phyloP scores from a whole-genome alignment of 1,140 invertebrate species.

The Drosophila murphyi region DNA sequence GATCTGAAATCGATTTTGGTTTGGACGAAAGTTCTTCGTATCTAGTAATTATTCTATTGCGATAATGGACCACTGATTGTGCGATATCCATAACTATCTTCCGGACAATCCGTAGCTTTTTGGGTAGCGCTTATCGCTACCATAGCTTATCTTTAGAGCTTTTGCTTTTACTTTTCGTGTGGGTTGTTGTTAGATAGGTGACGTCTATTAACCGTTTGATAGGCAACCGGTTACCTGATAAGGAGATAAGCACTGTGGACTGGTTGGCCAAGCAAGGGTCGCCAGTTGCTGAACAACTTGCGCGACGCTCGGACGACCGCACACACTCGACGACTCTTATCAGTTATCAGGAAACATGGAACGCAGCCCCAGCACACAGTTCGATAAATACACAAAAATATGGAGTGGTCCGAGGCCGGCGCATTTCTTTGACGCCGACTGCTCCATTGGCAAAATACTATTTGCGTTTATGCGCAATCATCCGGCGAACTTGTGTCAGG shows the following conservation, averaged over 20 bases:
- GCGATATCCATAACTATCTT: slow-evolving; percentile 9
- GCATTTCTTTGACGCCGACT: slow-evolving; percentile 77
- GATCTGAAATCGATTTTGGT: no score
- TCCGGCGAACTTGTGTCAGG: slow-evolving; percentile 75
- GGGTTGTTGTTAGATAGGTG: slow-evolving; percentile 34
- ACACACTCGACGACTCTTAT: slow-evolving; percentile 50
- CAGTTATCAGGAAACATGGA: slow-evolving; percentile 67
- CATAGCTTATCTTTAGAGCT: slow-evolving; percentile 19
- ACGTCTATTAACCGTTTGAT: slow-evolving; percentile 62
- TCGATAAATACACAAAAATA: slow-evolving; percentile 83
- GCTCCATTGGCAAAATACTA: slow-evolving; percentile 80
- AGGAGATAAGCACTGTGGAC: slow-evolving; percentile 22
- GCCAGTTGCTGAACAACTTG: slow-evolving; percentile 59
- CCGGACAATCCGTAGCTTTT: slow-evolving; percentile 29
- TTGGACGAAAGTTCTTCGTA: no score
- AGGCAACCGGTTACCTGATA: slow-evolving; percentile 59
- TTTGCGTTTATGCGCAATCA: slow-evolving; percentile 81
- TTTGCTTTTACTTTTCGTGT: slow-evolving; percentile 1
- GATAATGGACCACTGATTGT: no score
- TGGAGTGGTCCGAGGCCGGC: slow-evolving; percentile 80
- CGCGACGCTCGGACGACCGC: slow-evolving; percentile 43
- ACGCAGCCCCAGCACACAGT: slow-evolving; percentile 66
- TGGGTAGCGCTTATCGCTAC: slow-evolving; percentile 21
- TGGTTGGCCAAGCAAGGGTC: slow-evolving; percentile 29
- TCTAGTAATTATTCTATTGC: no score